phyloP scores from a whole-genome alignment of 2,113 vertebrate species.

The Pseudorasbora parva region DNA sequence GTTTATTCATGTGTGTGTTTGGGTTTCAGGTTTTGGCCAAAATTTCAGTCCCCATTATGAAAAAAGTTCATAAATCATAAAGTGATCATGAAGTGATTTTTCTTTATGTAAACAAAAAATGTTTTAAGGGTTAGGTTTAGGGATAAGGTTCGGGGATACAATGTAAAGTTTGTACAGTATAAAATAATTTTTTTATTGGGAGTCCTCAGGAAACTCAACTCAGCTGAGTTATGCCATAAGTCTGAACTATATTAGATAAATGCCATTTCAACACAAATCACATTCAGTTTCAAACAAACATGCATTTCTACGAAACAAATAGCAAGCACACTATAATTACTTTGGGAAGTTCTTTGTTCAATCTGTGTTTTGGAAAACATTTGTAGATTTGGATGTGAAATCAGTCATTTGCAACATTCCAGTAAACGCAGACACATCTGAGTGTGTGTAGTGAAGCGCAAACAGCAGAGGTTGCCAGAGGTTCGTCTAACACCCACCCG shows the following conservation, averaged over 20 bases:
- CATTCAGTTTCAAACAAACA: background rate
- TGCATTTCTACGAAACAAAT: background rate
- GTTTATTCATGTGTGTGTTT: too few relatives aligned
- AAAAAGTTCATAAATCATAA: too few relatives aligned
- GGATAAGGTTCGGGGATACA: too few relatives aligned
- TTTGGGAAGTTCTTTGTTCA: background rate
- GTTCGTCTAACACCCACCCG: background rate
- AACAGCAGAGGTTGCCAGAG: constrained; percentile 1
- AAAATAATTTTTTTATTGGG: too few relatives aligned
- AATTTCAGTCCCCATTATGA: too few relatives aligned
- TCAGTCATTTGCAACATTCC: constrained; percentile 29
- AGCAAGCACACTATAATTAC: background rate
- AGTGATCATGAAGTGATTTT: too few relatives aligned
- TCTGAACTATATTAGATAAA: background rate
- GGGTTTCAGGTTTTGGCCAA: too few relatives aligned
- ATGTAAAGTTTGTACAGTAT: too few relatives aligned
- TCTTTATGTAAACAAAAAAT: too few relatives aligned
- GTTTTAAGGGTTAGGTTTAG: too few relatives aligned
- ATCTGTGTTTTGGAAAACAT: background rate
- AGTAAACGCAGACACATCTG: background rate
- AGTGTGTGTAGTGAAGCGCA: background rate
- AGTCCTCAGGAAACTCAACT: too few relatives aligned
- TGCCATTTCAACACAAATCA: background rate
- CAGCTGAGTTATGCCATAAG: background rate
- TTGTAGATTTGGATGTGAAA: background rate